Base-by-base conservation (phyloP, 2,888 invertebrate species). In the Thymelicus acteon region DNA sequence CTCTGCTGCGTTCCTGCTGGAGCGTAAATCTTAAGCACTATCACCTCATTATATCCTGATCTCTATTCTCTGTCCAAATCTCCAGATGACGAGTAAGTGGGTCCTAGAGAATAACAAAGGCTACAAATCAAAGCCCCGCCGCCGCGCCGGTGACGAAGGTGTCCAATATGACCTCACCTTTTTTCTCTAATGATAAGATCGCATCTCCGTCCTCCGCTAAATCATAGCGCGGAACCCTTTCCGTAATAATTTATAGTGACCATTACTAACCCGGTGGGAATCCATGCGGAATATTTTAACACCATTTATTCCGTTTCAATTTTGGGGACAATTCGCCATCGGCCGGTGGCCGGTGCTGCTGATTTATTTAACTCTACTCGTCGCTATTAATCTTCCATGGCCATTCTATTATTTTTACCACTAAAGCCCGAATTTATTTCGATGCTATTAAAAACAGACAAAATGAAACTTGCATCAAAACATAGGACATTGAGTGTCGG, bases 381-480 rank as follows among this genome's bases (percentile, higher is more conserved):
- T 54, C 39, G 61, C 57, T 57, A 68, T 68, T 68, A 68, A 68
- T 68, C 68, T 68, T 62, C 47, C 44, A 47, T 13, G 7, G 62
- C 68, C 62, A 57, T 68, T 68, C 62, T 62, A 62, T 62, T 68
- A 68, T 62, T 68, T 68, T 68, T 68, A 62, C 54, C 52, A 24
- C 60, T 52, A 57, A 62, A 62, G 68, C 62, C 54, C 47, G 39
- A 68, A 68, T 68, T 62, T 68, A 68, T 66, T 58, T 66, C 31
- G 12, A 10, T 10, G 47, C 44, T 37, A 58, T 68, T 68, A 47
- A 68, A 44, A 68, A 62, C 52, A 24, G 12, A 68, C 31, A 13
- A n/a, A 67, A 24, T 52, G 19, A 19, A n/a, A 52, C 15, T 12
- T 19, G n/a, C 15, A 49, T 52, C 49, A 47, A 8, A 47, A 47